Evolutionary conservation across 1,140 invertebrate genomes (phyloP).

Genomic region (Colletes gigas): DNA sequence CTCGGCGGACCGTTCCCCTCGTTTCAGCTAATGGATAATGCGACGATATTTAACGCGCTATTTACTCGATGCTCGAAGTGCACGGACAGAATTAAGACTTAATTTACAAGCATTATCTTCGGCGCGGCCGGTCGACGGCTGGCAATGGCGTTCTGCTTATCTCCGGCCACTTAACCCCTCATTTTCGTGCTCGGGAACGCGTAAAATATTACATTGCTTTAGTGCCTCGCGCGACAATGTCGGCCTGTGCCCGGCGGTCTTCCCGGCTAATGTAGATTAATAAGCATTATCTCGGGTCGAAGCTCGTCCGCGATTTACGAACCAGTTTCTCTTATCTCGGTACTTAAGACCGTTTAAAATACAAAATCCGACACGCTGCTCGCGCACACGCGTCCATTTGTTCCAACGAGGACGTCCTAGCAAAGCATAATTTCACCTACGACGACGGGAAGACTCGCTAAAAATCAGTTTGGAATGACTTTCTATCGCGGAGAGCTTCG

Average conservation of each 20-base stretch:
- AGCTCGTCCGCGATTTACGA: constrained; percentile 17
- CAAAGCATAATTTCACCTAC: too few relatives aligned
- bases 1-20: not conserved
- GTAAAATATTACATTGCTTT: constrained; percentile 21
- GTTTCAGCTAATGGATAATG: constrained; percentile 18
- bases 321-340: constrained; percentile 37
- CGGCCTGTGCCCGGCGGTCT: constrained; percentile 25
- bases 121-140: not conserved
- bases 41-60: constrained; percentile 33
- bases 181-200: constrained; percentile 10
- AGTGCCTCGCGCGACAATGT: constrained; percentile 12
- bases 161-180: constrained; percentile 44
- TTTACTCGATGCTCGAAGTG: not conserved
- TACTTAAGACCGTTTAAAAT: constrained; percentile 25
- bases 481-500: too few relatives aligned
- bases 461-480: too few relatives aligned
- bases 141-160: constrained; percentile 35
- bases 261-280: constrained; percentile 59
- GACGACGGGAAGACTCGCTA: too few relatives aligned
- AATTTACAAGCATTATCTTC: constrained; percentile 50
- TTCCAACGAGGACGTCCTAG: too few relatives aligned
- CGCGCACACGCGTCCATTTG: not conserved
- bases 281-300: constrained; percentile 50
- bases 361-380: constrained; percentile 5
- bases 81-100: constrained; percentile 38